phyloP scores from a whole-genome alignment of 2,888 invertebrate genomes.

The Matsumyia berberina region DNA sequence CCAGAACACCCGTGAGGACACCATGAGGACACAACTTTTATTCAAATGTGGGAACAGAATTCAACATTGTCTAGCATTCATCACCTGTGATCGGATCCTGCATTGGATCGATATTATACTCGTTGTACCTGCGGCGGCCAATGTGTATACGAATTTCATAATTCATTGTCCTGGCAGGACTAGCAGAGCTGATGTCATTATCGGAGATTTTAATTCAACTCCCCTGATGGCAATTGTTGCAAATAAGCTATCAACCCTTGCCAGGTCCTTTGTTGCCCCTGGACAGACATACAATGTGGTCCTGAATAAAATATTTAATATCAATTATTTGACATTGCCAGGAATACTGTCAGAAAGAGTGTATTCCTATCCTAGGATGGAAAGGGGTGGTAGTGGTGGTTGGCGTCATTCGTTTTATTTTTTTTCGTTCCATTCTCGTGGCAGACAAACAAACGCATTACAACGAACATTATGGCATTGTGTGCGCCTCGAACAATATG shows the following conservation, averaged over 20 bases:
- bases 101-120: slow-evolving; percentile 42
- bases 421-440: slow-evolving; percentile 44
- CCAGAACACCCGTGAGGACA: slow-evolving; percentile 14
- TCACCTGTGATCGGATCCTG: slow-evolving; percentile 68
- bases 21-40: slow-evolving; percentile 2
- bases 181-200: slow-evolving; percentile 45
- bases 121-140: slow-evolving; percentile 40
- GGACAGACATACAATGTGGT: slow-evolving; percentile 13
- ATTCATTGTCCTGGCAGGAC: slow-evolving; percentile 44
- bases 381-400: slow-evolving; percentile 22
- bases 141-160: slow-evolving; percentile 40
- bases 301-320: slow-evolving; percentile 73
- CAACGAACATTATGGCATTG: slow-evolving; percentile 63
- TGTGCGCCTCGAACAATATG: slow-evolving; percentile 68
- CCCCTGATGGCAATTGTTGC: slow-evolving; percentile 65
- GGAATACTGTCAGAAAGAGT: slow-evolving; percentile 49
- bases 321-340: slow-evolving; percentile 72
- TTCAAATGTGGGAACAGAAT: slow-evolving; percentile 52
- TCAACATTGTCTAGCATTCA: slow-evolving; percentile 62
- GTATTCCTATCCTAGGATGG: slow-evolving; percentile 13
- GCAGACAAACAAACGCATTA: slow-evolving; percentile 65
- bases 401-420: slow-evolving; percentile 13
- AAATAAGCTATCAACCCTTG: slow-evolving; percentile 74
- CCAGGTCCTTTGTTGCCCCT: slow-evolving; percentile 11
- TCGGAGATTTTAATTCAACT: slow-evolving; percentile 63